Evolutionary conservation across 1,140 invertebrate genomes (phyloP).

Genomic region (Meloidogyne hapla): DNA sequence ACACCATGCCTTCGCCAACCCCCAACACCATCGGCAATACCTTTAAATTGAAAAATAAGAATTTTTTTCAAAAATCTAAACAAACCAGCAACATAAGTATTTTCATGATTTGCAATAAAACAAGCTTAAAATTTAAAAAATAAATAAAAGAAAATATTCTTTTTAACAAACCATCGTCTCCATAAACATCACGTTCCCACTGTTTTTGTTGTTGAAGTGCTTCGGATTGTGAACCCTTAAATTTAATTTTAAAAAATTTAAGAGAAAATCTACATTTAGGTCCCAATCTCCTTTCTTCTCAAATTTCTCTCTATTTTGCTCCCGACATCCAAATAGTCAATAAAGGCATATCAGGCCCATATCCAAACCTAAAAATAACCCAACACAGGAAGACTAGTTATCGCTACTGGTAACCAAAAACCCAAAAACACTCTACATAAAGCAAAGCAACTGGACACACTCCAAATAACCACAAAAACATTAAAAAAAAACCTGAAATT

Average conservation of each 20-base stretch:
- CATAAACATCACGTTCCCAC: conserved; percentile 80
- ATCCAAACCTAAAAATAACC: too few relatives aligned
- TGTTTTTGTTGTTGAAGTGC: conserved; percentile 67
- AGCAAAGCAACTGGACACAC: too few relatives aligned
- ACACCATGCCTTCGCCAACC: conserved; percentile 96
- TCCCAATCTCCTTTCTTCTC: too few relatives aligned
- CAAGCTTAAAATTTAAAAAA: conserved; percentile 68
- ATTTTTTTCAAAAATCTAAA: conserved; percentile 61
- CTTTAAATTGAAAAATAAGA: conserved; percentile 67
- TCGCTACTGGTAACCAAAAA: too few relatives aligned
- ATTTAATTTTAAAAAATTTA: conserved; percentile 50
- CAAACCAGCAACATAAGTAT: conserved; percentile 86
- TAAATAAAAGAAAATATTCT: neutral
- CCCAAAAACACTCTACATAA: too few relatives aligned
- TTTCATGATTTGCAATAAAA: conserved; percentile 82
- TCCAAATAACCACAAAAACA: neutral
- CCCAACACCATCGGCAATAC: conserved; percentile 94
- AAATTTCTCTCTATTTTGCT: too few relatives aligned
- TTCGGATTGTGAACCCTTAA: conserved; percentile 69
- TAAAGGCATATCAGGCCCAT: too few relatives aligned
- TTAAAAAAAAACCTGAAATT: conserved; percentile 62
- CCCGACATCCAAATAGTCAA: too few relatives aligned
- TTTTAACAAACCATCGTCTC: conserved; percentile 75
- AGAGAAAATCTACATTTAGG: too few relatives aligned
- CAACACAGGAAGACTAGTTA: too few relatives aligned